phyloP scores from a whole-genome alignment of 2,797 vertebrate species.

The Octomys mimax region DNA sequence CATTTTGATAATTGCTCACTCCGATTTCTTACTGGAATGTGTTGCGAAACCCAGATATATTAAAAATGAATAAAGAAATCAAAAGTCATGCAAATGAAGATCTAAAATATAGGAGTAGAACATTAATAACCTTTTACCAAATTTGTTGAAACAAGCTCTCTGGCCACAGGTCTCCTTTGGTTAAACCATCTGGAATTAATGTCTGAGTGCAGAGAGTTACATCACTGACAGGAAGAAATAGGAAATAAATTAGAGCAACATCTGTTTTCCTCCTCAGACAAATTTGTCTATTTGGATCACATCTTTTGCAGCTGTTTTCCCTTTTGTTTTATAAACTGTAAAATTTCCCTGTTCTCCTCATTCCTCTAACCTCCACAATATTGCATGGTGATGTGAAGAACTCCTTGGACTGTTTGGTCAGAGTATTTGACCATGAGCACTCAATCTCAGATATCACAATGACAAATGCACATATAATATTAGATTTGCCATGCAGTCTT shows the following conservation, averaged over 20 bases:
- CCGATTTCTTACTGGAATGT: conserved; percentile 47
- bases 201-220: conserved; percentile 80
- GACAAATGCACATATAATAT: not conserved
- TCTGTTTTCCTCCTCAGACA: conserved; percentile 85
- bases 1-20: conserved; percentile 53
- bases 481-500: not conserved
- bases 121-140: conserved; percentile 11
- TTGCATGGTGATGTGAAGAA: not conserved
- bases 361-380: conserved; percentile 38
- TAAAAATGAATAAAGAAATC: not conserved
- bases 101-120: conserved; percentile 32
- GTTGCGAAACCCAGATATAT: not conserved
- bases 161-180: conserved; percentile 47
- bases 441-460: not conserved
- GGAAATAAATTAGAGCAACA: conserved; percentile 84
- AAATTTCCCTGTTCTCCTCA: conserved; percentile 69
- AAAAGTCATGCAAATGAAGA: conserved; percentile 56
- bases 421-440: not conserved
- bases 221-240: conserved; percentile 84
- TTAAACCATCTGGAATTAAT: conserved; percentile 79
- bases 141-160: conserved; percentile 59
- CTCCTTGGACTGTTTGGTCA: not conserved
- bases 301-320: conserved; percentile 83
- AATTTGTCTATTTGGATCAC: conserved; percentile 81
- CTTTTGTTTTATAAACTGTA: conserved; percentile 80